These are phyloP conservation scores for Congeria kusceri DNA, from an alignment of 2,888 invertebrate species.

Conservation along the genomic window DNA sequence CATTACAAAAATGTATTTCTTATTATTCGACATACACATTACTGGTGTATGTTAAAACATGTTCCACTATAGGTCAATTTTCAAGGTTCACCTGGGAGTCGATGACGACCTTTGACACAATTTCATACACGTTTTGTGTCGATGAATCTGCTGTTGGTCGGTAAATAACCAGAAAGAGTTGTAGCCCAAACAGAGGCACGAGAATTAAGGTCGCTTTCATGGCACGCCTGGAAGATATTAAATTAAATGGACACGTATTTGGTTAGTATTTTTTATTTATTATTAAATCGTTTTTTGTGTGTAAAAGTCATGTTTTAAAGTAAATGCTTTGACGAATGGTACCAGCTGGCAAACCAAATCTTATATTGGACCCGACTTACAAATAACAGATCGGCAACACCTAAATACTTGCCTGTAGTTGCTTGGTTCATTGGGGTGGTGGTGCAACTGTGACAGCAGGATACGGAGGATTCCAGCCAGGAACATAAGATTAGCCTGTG, in stretches of 20 bases:
- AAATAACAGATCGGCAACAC: no score
- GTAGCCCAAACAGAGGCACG: conserved; percentile 83
- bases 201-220: conserved; percentile 83
- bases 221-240: conserved; percentile 60
- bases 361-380: no score
- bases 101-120: conserved; percentile 75
- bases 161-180: conserved; percentile 82
- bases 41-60: no score
- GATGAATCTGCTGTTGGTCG: conserved; percentile 70
- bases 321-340: no score
- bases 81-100: conserved; percentile 79
- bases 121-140: conserved; percentile 74
- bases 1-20: no score
- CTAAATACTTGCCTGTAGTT: conserved; percentile 79
- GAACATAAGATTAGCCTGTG: conserved; percentile 82
- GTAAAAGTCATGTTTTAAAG: no score
- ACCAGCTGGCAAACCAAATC: no score
- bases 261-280: no score
- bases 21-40: no score
- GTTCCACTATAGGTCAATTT: no score
- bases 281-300: no score
- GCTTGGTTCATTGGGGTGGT: conserved; percentile 83
- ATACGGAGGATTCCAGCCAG: conserved; percentile 80
- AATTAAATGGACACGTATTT: no score
- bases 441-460: conserved; percentile 80